Evolutionary conservation across 1,140 invertebrate species (phyloP).

Genomic region (Heterodera schachtii): DNA sequence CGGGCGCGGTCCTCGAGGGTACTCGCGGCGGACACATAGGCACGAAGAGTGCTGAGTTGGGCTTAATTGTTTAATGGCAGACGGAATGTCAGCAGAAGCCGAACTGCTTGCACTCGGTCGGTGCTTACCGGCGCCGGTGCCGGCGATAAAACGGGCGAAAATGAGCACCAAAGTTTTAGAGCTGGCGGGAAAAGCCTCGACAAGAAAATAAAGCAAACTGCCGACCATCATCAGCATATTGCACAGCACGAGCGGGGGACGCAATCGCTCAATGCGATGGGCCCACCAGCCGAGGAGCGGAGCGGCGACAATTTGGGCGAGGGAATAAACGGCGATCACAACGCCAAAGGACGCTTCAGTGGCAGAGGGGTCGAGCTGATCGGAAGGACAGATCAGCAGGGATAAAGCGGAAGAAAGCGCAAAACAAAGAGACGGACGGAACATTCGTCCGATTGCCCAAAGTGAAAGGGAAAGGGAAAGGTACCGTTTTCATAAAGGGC

Average conservation of each 20-base stretch:
- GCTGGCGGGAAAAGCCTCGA: constrained; percentile 13
- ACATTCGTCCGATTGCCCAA: background rate
- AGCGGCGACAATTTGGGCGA: constrained; percentile 29
- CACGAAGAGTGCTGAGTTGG: constrained; percentile 29
- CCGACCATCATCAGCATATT: constrained; percentile 30
- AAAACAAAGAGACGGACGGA: constrained; percentile 1
- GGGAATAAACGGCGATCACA: constrained; percentile 31
- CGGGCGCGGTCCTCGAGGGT: constrained; percentile 31
- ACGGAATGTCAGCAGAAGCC: too few species aligned
- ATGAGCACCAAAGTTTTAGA: constrained; percentile 5
- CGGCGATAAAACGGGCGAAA: constrained; percentile 3
- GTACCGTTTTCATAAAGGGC: constrained; percentile 12
- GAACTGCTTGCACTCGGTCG: background rate
- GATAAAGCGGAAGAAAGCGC: background rate
- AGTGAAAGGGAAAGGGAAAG: background rate
- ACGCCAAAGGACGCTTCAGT: constrained; percentile 34
- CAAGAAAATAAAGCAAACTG: constrained; percentile 25
- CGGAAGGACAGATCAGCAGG: constrained; percentile 18
- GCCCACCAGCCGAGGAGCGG: constrained; percentile 32
- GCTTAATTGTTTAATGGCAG: background rate
- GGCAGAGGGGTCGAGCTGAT: constrained; percentile 28
- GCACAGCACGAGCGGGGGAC: constrained; percentile 28
- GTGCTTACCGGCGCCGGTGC: constrained; percentile 42
- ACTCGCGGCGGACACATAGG: constrained; percentile 35
- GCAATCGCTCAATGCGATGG: constrained; percentile 24